Evolutionary conservation across 2,888 invertebrate species (phyloP), one percentile per base, ranked within the genome.

Genomic region (Elysia crispata): DNA sequence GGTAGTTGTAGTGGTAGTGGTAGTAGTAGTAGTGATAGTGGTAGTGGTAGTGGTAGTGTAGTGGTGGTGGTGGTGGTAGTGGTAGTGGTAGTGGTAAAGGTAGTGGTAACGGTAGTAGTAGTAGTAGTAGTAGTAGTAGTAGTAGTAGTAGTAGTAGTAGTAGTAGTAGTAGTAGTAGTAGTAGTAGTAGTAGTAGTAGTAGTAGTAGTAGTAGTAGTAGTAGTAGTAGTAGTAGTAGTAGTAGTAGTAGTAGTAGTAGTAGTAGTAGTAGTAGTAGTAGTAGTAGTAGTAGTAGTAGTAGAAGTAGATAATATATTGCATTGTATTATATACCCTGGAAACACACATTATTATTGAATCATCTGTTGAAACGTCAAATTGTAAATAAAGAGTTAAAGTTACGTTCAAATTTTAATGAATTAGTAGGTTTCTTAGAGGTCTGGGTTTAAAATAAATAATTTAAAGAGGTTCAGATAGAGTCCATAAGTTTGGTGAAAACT

Each of bases 91-190:
- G 54, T 54, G 18, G 54, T 54, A 54, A 18, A 15, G 18, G 54
- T 54, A 54, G 54, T 54, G 18, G 54, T 54, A 54, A 18, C 20
- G 18, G 54, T 54, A 54, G 54, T 54, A 54, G 54, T 54, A 54
- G 54, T 54, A 54, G 54, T 54, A 54, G 54, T 54, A 54, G 54
- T 54, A 54, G 54, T 54, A 54, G 54, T 54, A 54, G 54, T 54
- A 54, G 54, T 54, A 54, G 54, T 54, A 54, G 54, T 54, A 54
- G 54, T 54, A 54, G 54, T 54, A 54, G 54, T 54, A 54, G 54
- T 54, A 54, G 54, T 54, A 54, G 54, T 54, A 54, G 54, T 54
- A 54, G 54, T 54, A 54, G 54, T 54, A 54, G 54, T 54, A 54
- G 54, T 54, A 54, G 54, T 54, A 15, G 54, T 54, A 54, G 54